Conservation (phyloP, 2,888 invertebrate species). For the Pseudanteris insignis region DNA sequence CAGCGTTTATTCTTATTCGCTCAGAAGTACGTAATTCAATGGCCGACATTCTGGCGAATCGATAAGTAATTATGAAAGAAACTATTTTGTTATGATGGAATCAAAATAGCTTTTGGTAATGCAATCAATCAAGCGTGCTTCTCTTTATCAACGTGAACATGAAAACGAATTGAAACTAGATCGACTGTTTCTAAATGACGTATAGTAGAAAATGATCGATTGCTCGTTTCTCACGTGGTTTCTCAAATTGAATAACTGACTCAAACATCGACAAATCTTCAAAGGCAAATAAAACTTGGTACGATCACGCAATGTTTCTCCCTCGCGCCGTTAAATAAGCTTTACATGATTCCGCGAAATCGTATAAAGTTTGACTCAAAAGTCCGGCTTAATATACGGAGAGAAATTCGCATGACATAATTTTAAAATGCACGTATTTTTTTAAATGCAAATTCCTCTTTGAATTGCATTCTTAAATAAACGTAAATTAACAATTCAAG, state of each 20-base stretch:
- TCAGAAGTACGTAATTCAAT: too few species aligned
- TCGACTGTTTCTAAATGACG: constrained; percentile 34
- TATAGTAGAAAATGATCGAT: constrained; percentile 29
- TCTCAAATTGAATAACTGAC: constrained; percentile 31
- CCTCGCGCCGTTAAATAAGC: not conserved
- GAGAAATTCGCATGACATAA: not conserved
- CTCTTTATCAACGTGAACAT: constrained; percentile 36
- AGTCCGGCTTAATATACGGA: too few species aligned
- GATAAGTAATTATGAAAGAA: constrained; percentile 3
- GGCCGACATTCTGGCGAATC: too few species aligned
- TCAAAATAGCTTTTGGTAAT: constrained; percentile 24
- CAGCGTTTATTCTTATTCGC: too few species aligned
- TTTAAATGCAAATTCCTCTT: too few species aligned
- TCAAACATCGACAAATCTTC: constrained; percentile 24
- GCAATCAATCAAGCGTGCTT: constrained; percentile 36
- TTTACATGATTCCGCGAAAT: not conserved
- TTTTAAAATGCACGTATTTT: not conserved
- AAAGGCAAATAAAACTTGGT: not conserved
- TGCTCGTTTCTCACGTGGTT: constrained; percentile 19
- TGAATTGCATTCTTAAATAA: too few species aligned
- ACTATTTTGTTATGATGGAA: constrained; percentile 16
- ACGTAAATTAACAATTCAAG: too few species aligned
- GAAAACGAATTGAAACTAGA: constrained; percentile 36
- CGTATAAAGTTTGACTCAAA: not conserved
- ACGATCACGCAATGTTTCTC: not conserved